Conservation (phyloP, 2,888 invertebrate species). For the Drosophila ustulata region DNA sequence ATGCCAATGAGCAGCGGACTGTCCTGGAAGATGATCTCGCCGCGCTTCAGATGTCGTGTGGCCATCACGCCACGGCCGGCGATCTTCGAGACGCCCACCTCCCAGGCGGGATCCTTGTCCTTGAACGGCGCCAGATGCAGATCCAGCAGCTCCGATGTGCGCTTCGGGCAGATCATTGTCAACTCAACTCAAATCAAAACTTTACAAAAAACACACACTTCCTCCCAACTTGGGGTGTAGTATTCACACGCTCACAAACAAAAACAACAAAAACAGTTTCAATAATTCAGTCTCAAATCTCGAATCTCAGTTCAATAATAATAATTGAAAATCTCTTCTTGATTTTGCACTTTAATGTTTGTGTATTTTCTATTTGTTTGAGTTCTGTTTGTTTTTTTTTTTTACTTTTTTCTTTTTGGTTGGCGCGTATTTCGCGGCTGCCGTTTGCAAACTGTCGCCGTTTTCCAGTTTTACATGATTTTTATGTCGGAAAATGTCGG, state of each 20-base stretch:
- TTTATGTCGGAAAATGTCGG: slow-evolving; percentile 80
- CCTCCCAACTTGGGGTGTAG: too few species aligned
- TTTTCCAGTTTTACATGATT: slow-evolving; percentile 83
- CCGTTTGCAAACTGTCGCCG: slow-evolving; percentile 83
- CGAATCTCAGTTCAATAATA: background rate
- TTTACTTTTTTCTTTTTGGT: slow-evolving; percentile 18
- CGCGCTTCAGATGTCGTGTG: slow-evolving; percentile 87
- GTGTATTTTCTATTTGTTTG: slow-evolving; percentile 6
- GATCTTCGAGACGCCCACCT: slow-evolving; percentile 87
- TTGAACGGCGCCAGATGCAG: slow-evolving; percentile 82
- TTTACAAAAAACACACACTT: slow-evolving; percentile 9
- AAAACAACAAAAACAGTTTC: slow-evolving; percentile 29
- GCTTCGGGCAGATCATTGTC: slow-evolving; percentile 82
- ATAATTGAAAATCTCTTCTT: slow-evolving; percentile 6
- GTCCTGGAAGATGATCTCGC: slow-evolving; percentile 91
- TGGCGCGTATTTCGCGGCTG: slow-evolving; percentile 71
- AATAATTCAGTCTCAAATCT: slow-evolving; percentile 4
- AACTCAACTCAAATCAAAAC: background rate
- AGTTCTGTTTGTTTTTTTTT: background rate
- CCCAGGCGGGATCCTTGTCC: slow-evolving; percentile 86
- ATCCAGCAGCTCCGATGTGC: slow-evolving; percentile 81
- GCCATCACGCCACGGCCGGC: slow-evolving; percentile 91
- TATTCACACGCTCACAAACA: slow-evolving; percentile 14
- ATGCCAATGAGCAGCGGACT: slow-evolving; percentile 90
- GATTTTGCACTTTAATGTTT: background rate